A percentile compares a stretch with the other conserved stretches of the same genome.
These are phyloP conservation scores for Yasuhikotakia modesta DNA, from an alignment of 2,797 vertebrate genomes.

Conservation along the genomic window DNA sequence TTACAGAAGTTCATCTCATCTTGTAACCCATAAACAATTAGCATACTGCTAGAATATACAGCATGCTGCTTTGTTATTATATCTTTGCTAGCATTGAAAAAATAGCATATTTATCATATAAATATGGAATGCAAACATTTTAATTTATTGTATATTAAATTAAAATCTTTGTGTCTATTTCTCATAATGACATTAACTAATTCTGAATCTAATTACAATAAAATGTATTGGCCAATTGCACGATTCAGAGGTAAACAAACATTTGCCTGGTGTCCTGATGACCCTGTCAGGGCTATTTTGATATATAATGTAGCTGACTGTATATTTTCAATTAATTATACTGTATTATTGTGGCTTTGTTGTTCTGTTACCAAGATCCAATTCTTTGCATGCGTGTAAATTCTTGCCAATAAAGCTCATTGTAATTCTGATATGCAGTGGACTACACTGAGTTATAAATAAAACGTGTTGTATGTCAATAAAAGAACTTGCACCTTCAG, in stretches of 20 bases:
- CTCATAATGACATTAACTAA: not conserved
- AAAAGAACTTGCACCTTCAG: not conserved
- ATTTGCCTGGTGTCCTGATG: too few species aligned
- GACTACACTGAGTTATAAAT: too few species aligned
- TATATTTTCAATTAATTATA: too few species aligned
- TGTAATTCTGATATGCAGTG: not conserved
- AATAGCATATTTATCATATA: too few species aligned
- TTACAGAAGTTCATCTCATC: not conserved
- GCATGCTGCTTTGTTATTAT: not conserved
- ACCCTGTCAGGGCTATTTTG: too few species aligned
- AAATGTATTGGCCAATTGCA: too few species aligned
- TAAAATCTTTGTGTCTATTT: not conserved
- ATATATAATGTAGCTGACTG: too few species aligned
- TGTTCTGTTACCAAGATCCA: not conserved
- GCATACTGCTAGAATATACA: not conserved
- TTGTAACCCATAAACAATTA: not conserved
- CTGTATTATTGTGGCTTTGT: not conserved
- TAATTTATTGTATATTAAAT: not conserved
- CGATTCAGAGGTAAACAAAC: too few species aligned
- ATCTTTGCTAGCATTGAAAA: not conserved
- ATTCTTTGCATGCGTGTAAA: not conserved
- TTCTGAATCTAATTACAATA: not conserved
- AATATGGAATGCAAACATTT: not conserved
- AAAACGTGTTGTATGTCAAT: not conserved
- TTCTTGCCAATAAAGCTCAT: not conserved